Percentiles rank a stretch among this genome's conserved stretches.
phyloP scores from a whole-genome alignment of 1,140 invertebrate genomes.

The Diorhabda carinulata region DNA sequence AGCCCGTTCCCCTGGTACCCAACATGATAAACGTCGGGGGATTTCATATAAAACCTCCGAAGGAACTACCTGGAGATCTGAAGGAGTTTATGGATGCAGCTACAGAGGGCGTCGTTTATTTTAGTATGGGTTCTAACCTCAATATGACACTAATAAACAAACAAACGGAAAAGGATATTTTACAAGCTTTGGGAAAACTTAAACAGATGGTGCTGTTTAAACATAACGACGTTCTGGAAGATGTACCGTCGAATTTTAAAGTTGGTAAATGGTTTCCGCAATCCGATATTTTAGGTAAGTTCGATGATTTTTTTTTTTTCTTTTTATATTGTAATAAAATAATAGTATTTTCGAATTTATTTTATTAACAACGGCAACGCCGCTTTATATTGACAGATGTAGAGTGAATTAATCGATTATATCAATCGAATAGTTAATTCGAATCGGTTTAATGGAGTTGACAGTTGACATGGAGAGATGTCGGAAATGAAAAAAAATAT shows the following conservation, averaged over 20 bases:
- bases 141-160: slow-evolving; percentile 52
- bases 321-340: too few relatives aligned
- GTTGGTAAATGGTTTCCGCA: slow-evolving; percentile 29
- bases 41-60: slow-evolving; percentile 42
- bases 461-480: too few relatives aligned
- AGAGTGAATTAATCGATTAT: too few relatives aligned
- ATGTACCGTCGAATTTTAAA: slow-evolving; percentile 31
- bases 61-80: slow-evolving; percentile 47
- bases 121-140: slow-evolving; percentile 60
- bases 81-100: slow-evolving; percentile 51
- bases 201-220: slow-evolving; percentile 55
- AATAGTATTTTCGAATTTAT: too few relatives aligned
- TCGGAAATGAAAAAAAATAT: too few relatives aligned
- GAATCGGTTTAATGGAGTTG: too few relatives aligned
- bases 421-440: too few relatives aligned
- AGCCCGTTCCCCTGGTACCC: slow-evolving; percentile 39
- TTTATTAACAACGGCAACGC: too few relatives aligned
- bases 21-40: slow-evolving; percentile 54
- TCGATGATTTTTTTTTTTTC: not conserved
- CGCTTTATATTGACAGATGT: too few relatives aligned
- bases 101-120: slow-evolving; percentile 56
- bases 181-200: slow-evolving; percentile 49
- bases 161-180: slow-evolving; percentile 44
- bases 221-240: slow-evolving; percentile 47
- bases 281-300: slow-evolving; percentile 31